Conservation (phyloP, 2,888 invertebrate genomes). For the Branchellion lobata region DNA sequence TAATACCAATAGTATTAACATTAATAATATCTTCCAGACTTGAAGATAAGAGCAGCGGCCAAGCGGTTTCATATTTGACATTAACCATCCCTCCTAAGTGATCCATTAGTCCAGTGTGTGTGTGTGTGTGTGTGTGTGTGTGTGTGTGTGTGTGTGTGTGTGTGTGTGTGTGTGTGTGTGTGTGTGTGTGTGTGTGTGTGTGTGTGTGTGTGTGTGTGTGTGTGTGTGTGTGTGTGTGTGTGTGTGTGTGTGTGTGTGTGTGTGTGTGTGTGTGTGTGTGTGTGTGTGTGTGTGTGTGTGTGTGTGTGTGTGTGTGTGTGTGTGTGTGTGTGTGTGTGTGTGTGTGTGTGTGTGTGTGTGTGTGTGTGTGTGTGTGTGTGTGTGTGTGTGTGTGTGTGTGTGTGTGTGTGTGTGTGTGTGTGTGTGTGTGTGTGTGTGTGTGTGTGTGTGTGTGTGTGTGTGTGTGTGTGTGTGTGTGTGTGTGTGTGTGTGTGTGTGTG, state of each 20-base stretch:
- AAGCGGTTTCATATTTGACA: too few species aligned
- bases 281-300: constrained; percentile 25
- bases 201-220: constrained; percentile 25
- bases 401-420: too few species aligned
- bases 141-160: constrained; percentile 29
- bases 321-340: constrained; percentile 20
- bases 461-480: too few species aligned
- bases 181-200: constrained; percentile 25
- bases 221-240: constrained; percentile 23
- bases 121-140: constrained; percentile 27
- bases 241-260: constrained; percentile 29
- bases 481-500: too few species aligned
- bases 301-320: constrained; percentile 7
- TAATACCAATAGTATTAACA: too few species aligned
- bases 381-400: too few species aligned
- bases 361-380: neutral
- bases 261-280: constrained; percentile 25
- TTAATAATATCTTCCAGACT: too few species aligned
- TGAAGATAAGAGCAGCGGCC: too few species aligned
- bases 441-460: too few species aligned
- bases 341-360: neutral
- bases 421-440: too few species aligned
- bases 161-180: constrained; percentile 20
- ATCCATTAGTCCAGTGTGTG: too few species aligned
- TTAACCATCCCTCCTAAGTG: too few species aligned